These are phyloP conservation scores for Neodiprion fabricii DNA, from an alignment of 1,140 invertebrate genomes.

Conservation along the genomic window DNA sequence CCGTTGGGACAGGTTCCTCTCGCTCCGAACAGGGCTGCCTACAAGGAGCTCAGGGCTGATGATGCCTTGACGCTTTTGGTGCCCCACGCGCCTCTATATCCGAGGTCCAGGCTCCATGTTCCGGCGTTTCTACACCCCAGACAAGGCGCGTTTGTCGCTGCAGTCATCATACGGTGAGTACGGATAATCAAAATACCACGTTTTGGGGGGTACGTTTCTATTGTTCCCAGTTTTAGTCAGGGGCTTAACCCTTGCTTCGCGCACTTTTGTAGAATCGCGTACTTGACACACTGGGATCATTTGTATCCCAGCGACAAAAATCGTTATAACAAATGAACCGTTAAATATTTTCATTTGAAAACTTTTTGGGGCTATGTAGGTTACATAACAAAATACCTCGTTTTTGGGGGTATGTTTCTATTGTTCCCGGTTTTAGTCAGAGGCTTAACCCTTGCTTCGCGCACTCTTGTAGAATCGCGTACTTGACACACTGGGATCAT, in stretches of 20 bases:
- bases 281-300: too few relatives aligned
- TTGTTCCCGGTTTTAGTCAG: too few relatives aligned
- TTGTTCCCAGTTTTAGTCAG: too few relatives aligned
- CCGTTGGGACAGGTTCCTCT: conserved; percentile 75
- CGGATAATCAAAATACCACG: not conserved
- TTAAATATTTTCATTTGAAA: too few relatives aligned
- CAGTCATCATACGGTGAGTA: conserved; percentile 82
- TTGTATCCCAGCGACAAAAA: too few relatives aligned
- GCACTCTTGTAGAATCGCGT: too few relatives aligned
- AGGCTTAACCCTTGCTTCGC: too few relatives aligned
- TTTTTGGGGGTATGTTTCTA: not conserved
- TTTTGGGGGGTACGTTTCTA: not conserved
- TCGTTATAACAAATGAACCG: too few relatives aligned
- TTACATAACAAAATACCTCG: not conserved
- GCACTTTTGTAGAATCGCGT: too few relatives aligned
- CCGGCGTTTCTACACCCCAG: conserved; percentile 82
- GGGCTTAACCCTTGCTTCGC: too few relatives aligned
- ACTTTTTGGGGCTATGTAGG: too few relatives aligned
- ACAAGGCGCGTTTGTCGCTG: conserved; percentile 67
- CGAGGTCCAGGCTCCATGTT: conserved; percentile 84
- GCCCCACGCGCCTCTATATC: conserved; percentile 86
- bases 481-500: too few relatives aligned
- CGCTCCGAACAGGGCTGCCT: conserved; percentile 76
- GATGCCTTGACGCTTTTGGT: conserved; percentile 83
- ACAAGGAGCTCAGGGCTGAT: conserved; percentile 81